Conservation (phyloP, 2,888 invertebrate genomes). For the Drosophila anomelani region DNA sequence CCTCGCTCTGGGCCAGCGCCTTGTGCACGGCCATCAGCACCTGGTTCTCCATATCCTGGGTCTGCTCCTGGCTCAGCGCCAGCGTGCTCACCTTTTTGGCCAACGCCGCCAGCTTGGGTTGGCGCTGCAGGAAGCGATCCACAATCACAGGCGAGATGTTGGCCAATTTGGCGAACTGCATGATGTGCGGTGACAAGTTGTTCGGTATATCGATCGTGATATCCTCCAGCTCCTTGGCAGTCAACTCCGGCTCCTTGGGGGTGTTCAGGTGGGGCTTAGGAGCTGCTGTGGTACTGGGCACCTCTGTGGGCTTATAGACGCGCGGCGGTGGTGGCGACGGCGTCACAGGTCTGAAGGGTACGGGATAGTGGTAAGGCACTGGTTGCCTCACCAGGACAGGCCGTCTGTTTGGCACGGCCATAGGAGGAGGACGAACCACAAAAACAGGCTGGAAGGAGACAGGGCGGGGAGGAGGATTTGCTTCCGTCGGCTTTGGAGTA, state of each 20-base stretch:
- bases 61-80: conserved; percentile 67
- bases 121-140: conserved; percentile 67
- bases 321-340: background rate
- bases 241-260: conserved; percentile 46
- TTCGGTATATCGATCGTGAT: background rate
- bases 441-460: conserved; percentile 43
- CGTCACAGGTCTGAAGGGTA: conserved; percentile 65
- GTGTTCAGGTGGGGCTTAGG: conserved; percentile 69
- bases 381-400: conserved; percentile 62
- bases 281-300: conserved; percentile 16
- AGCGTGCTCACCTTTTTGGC: conserved; percentile 72
- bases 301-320: background rate
- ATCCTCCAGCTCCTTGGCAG: conserved; percentile 1
- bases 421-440: conserved; percentile 32
- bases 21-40: conserved; percentile 68
- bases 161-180: conserved; percentile 63
- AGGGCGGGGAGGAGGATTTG: background rate
- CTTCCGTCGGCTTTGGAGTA: conserved; percentile 7
- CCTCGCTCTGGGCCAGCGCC: conserved; percentile 74
- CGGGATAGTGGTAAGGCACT: conserved; percentile 77
- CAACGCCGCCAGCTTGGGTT: conserved; percentile 76
- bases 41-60: conserved; percentile 65
- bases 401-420: conserved; percentile 16
- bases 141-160: conserved; percentile 65
- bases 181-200: conserved; percentile 61